Base-by-base conservation (phyloP, 1,140 invertebrate species). In the Bombus huntii region DNA sequence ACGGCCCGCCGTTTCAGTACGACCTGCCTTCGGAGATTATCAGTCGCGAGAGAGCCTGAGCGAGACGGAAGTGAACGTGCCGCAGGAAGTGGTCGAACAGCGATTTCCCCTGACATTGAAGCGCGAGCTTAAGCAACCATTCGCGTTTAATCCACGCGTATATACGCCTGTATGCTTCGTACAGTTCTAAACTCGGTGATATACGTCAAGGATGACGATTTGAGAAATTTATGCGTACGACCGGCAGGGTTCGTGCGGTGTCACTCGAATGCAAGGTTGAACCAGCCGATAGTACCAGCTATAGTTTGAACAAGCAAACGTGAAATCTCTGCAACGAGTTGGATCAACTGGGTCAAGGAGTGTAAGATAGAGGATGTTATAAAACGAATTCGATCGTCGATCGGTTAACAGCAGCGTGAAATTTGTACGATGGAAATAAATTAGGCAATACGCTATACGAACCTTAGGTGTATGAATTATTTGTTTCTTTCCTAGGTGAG, bases 1-100 rank as follows among this genome's bases (percentile, higher is more conserved):
- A 74, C 85, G 87, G 83, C 86, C 89, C 89, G 91, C 83, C 66
- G 87, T 88, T 85, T 88, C 87, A 68, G 59, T 85, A 80, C 77
- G 88, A 77, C 89, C 91, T 91, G 88, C 90, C 92, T 83, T 37
- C 42, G 34, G 90, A 92, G 90, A 92, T 93, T 92, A 93, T 92
- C 93, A 89, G 86, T 90, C 90, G 84, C 91, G 37, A 65, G 84
- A 86, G 79, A 81, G 79, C 6, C 70, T 22, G n/a, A 10, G 8
- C 81, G 81, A 88, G 91, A 91, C 91, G 93, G 93, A 93, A 93
- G 92, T 90, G 88, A 90, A 66, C 47, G 47, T 42, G 65, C 74
- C 81, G 81, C 78, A 83, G 87, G 85, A 91, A 92, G 87, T 87
- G 85, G 83, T 71, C 81, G 71, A 28, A 66, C 42, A 72, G 39